phyloP scores from a whole-genome alignment of 92 coral and sea anemone genomes.

The Heliopora coerulea region DNA sequence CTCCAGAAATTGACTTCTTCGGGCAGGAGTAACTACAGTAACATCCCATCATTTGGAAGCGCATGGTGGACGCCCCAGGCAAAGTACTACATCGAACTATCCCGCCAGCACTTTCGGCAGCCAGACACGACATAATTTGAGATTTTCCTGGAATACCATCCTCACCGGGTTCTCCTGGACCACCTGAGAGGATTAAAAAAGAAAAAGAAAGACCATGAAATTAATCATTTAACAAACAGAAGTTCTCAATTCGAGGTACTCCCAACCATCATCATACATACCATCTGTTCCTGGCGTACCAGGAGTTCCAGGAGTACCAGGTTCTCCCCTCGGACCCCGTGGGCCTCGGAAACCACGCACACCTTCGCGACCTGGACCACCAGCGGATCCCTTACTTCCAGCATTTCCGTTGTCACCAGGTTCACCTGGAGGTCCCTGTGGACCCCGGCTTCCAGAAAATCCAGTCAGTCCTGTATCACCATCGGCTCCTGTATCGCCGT shows the following conservation, averaged over 20 bases:
- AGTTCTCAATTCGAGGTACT: background rate
- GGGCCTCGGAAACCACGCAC: slow-evolving; percentile 29
- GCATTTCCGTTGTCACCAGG: background rate
- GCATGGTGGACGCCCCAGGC: background rate
- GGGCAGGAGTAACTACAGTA: slow-evolving; percentile 30
- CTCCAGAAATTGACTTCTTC: background rate
- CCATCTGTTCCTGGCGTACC: slow-evolving; percentile 20
- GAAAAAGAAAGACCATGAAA: background rate
- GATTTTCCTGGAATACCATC: background rate
- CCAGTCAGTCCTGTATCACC: background rate
- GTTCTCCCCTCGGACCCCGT: slow-evolving; percentile 37
- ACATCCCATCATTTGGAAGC: slow-evolving; percentile 22
- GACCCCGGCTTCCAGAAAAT: slow-evolving; percentile 13
- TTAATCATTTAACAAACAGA: background rate
- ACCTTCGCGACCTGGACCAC: background rate
- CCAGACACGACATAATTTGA: slow-evolving; percentile 9
- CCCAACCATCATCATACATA: background rate
- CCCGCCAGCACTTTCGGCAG: slow-evolving; percentile 7
- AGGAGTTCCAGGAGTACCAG: slow-evolving; percentile 22
- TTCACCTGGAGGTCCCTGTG: slow-evolving; percentile 20
- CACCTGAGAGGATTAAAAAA: background rate
- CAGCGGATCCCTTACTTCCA: background rate
- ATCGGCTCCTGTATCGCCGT: background rate
- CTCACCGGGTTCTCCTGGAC: slow-evolving; percentile 18
- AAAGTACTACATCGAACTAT: background rate